phyloP scores from a whole-genome alignment of 2,888 invertebrate genomes.

The Machimus rusticus region DNA sequence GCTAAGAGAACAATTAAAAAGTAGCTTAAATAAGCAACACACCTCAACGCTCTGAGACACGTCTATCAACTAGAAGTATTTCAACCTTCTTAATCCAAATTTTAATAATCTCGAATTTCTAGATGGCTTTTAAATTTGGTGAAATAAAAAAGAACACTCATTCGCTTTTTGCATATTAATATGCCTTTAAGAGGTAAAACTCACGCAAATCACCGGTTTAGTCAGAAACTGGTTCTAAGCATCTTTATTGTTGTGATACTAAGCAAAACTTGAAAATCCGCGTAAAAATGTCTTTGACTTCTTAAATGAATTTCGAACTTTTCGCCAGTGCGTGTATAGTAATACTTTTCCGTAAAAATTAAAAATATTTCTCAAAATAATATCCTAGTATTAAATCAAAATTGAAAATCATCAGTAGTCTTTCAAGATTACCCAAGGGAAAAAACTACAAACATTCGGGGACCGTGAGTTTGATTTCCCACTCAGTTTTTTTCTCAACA shows the following conservation, averaged over 20 bases:
- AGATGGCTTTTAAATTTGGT: background rate
- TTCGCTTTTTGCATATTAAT: background rate
- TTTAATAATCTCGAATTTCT: background rate
- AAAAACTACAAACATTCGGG: background rate
- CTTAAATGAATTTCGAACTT: background rate
- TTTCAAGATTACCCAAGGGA: background rate
- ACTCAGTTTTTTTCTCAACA: background rate
- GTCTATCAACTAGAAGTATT: background rate
- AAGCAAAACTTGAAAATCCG: background rate
- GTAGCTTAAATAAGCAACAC: background rate
- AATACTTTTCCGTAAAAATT: background rate
- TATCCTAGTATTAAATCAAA: background rate
- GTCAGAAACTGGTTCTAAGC: background rate
- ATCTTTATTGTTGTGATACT: background rate
- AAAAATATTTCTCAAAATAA: background rate
- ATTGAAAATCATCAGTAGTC: background rate
- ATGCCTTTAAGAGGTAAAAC: background rate
- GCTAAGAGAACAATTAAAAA: background rate
- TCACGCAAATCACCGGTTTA: constrained; percentile 26
- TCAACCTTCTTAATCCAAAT: background rate
- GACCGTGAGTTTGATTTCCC: background rate
- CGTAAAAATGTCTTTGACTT: constrained; percentile 4
- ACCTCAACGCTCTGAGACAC: background rate
- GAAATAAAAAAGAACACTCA: background rate
- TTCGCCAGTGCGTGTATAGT: background rate